Evolutionary conservation across 2,797 vertebrate species (phyloP), one percentile per base, ranked within the genome.

Genomic region (Gallirallus australis): DNA sequence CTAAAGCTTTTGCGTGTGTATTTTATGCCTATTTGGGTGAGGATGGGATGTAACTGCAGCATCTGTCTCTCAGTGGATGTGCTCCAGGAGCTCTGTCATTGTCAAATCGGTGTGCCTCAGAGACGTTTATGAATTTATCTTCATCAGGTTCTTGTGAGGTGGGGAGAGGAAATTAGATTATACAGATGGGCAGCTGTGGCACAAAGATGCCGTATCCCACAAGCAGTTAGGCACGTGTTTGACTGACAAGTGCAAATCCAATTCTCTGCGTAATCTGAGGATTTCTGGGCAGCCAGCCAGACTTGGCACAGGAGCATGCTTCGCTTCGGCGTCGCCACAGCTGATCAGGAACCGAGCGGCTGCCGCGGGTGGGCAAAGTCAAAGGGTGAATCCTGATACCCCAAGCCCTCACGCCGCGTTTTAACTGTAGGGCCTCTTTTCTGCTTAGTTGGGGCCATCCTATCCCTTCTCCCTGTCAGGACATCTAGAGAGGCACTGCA

Each of bases 231-330:
- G 78, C 47, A 56, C 1, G 10, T 69, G 57, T 78, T 52, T 93
- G 69, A 65, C 21, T 56, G 75, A 48, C 37, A 85, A 65, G 35
- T 8, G 15, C 42, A 64, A 87, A 69, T 65, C 59, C 42, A 69
- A 8, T 61, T 84, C 86, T 60, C 25, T 65, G 60, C 0, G 0
- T 72, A 64, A 81, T 60, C 15, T 17, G 39, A 90, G 83, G 61
- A 68, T 91, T 92, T 75, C 89, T 86, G 89, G 89, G 91, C 84
- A 93, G 63, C 8, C 63, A 53, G 95, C 57, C 92, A 92, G 65
- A 13, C 73, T 84, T 90, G 21, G 54, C 57, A 50, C 15, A 25
- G 40, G 66, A 86, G 30, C 27, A 8, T 5, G 7, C 39, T 27
- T 89, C 6, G 7, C 39, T 27, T 89, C 0, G 0, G 56, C 56